Conservation (phyloP, 2,113 vertebrate species). For the Ophiodon elongatus region DNA sequence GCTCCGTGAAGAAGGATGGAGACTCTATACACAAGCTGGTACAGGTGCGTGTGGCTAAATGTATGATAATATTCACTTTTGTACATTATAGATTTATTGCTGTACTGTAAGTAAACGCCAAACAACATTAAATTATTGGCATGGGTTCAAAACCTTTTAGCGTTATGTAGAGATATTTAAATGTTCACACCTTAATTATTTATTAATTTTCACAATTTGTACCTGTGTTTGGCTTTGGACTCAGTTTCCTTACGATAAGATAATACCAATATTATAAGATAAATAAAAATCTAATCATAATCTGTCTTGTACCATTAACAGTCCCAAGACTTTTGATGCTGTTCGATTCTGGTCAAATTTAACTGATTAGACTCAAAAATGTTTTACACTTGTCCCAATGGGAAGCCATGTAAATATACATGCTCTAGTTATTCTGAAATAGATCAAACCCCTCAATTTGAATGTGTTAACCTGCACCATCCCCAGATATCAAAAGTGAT, state of each 20-base stretch:
- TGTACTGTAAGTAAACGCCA: background rate
- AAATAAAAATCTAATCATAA: background rate
- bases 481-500: background rate
- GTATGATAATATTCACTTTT: slow-evolving; percentile 1
- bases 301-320: background rate
- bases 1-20: slow-evolving; percentile 81
- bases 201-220: background rate
- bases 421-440: background rate
- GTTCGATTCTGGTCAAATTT: background rate
- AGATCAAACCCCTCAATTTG: background rate
- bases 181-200: background rate
- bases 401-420: background rate
- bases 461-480: background rate
- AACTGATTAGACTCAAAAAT: background rate
- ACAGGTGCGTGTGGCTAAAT: slow-evolving; percentile 75
- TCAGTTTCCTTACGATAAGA: background rate
- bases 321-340: background rate
- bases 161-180: background rate
- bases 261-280: background rate
- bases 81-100: background rate
- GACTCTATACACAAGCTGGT: slow-evolving; percentile 82
- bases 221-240: background rate
- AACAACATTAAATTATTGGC: background rate
- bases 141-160: background rate
- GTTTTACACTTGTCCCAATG: background rate